A percentile compares a stretch with the other conserved stretches of the same genome.
phyloP scores from a whole-genome alignment of 2,113 vertebrate genomes.

The Merops nubicus region DNA sequence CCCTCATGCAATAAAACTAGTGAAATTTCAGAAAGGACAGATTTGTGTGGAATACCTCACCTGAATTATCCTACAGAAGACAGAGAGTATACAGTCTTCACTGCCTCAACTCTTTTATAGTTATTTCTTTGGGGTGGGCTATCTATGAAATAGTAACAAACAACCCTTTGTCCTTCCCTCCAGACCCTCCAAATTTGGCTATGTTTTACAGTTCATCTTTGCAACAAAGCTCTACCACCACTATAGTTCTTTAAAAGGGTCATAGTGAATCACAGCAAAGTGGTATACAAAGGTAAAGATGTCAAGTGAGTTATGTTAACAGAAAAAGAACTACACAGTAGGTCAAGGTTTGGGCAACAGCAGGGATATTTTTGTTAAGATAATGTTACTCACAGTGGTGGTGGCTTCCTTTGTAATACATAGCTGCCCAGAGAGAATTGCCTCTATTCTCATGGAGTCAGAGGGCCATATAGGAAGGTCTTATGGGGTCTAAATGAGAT shows the following conservation, averaged over 20 bases:
- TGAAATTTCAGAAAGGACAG: not conserved
- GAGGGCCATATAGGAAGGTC: not conserved
- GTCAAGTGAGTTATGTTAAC: conserved; percentile 57
- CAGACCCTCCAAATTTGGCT: not conserved
- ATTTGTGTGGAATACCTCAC: not conserved
- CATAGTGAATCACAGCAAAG: conserved; percentile 21
- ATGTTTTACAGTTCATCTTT: conserved; percentile 1
- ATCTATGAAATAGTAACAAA: not conserved
- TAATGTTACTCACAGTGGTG: conserved; percentile 9
- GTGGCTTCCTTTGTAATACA: conserved; percentile 38
- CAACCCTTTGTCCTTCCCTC: not conserved
- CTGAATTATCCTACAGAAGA: not conserved
- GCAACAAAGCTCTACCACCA: not conserved
- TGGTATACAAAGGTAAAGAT: conserved; percentile 51
- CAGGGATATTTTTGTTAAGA: conserved; percentile 52
- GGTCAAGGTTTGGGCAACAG: conserved; percentile 60
- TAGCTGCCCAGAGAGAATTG: conserved; percentile 28
- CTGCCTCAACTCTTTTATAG: not conserved
- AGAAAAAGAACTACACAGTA: conserved; percentile 44
- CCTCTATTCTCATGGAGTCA: conserved; percentile 32
- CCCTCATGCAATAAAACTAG: not conserved
- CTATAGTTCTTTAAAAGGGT: conserved; percentile 15
- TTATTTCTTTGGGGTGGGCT: not conserved
- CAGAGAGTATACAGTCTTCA: not conserved
- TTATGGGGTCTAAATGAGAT: not conserved